These are phyloP conservation scores for Diacarnus erythraeanus DNA, from an alignment of 37 sponge, comb jelly and placozoan genomes.

Conservation along the genomic window DNA sequence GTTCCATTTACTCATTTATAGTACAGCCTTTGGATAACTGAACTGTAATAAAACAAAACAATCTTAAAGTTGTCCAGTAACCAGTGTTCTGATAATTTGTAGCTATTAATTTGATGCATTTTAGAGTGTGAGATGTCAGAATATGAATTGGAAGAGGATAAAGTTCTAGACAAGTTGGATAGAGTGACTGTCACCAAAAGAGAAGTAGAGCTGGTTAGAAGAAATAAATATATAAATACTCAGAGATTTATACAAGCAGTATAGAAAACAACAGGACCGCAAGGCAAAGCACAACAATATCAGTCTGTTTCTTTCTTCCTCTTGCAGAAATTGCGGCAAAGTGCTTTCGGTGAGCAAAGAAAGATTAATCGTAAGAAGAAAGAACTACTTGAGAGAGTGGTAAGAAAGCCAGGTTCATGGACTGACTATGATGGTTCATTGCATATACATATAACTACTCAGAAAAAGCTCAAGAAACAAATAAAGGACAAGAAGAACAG, in stretches of 20 bases:
- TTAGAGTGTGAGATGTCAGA: slow-evolving; percentile 58
- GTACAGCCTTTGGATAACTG: no score
- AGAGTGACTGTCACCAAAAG: slow-evolving; percentile 76
- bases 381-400: slow-evolving; percentile 33
- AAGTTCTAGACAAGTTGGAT: slow-evolving; percentile 69
- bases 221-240: background rate
- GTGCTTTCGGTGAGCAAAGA: slow-evolving; percentile 70
- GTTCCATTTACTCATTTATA: no score
- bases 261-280: no score
- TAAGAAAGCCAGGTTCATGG: no score
- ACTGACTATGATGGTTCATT: background rate
- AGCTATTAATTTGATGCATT: slow-evolving; percentile 6
- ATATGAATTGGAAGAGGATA: slow-evolving; percentile 65
- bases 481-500: slow-evolving; percentile 3
- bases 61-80: background rate
- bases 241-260: no score
- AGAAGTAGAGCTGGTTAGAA: slow-evolving; percentile 79
- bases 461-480: background rate
- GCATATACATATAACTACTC: background rate
- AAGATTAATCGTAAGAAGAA: slow-evolving; percentile 53
- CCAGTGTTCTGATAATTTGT: background rate
- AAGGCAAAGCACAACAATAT: no score
- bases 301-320: no score
- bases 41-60: no score
- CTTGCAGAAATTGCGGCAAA: slow-evolving; percentile 47